These are phyloP conservation scores for Idaea aversata DNA, from an alignment of 2,888 invertebrate genomes.

Conservation along the genomic window DNA sequence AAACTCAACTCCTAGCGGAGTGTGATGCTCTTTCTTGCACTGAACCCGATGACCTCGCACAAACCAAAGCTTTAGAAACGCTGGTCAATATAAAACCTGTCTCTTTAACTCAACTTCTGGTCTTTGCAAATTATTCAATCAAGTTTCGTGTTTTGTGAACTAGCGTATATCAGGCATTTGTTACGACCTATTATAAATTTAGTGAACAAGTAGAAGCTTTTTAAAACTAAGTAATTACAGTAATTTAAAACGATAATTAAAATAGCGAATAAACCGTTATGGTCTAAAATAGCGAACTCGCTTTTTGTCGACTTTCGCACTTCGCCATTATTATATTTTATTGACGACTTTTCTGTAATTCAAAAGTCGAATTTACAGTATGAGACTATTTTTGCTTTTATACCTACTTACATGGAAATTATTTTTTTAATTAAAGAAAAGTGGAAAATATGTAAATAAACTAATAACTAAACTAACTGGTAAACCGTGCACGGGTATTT, in stretches of 20 bases:
- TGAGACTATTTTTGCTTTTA: too few species aligned
- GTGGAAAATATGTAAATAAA: neutral
- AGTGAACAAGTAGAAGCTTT: neutral
- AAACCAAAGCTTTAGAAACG: constrained; percentile 24
- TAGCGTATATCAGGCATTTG: neutral
- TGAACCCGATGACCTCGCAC: constrained; percentile 49
- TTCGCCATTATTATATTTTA: too few species aligned
- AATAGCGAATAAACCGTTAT: too few species aligned
- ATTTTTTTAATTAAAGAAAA: too few species aligned
- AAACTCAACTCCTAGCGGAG: constrained; percentile 34
- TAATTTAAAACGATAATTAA: neutral
- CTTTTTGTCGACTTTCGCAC: too few species aligned
- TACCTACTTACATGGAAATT: too few species aligned
- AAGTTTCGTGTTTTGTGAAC: neutral
- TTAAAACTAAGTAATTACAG: neutral
- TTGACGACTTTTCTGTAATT: too few species aligned
- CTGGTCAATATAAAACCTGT: constrained; percentile 1
- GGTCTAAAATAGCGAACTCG: too few species aligned
- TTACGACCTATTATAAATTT: neutral
- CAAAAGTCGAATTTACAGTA: too few species aligned
- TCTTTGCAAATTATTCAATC: neutral
- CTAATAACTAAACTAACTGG: neutral
- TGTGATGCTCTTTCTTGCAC: constrained; percentile 16
- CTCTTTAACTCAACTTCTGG: constrained; percentile 4
- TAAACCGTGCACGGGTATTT: neutral